Evolutionary conservation across 2,797 vertebrate species (phyloP), one percentile per base, ranked within the genome.

Genomic region (Tangara arthus): DNA sequence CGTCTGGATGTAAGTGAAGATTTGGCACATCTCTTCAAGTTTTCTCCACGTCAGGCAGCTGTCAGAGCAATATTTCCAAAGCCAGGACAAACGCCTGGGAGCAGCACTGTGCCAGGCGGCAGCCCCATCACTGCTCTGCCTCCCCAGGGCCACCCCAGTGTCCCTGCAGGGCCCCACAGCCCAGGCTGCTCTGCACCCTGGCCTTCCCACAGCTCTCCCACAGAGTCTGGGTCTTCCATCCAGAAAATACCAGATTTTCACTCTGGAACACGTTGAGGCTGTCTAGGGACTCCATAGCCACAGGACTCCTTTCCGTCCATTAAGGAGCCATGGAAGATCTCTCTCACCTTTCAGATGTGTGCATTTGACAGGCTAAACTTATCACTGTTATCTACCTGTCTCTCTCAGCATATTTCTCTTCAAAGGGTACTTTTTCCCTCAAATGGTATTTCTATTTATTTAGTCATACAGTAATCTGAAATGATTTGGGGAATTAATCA

Each of bases 101-200:
- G 68, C 24, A 0, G 14, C 0, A 0, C 15, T 76, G 35, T 15
- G 32, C 41, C 41, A 12, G 22, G 17, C 4, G 0, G 44, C 24
- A 37, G 28, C 20, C 15, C 13, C 1, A 1, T 16, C 18, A 11
- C 19, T 47, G 32, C 16, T 17, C 12, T 12, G 21, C n/a, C n/a
- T 72, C 4, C 27, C 16, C 6, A 6, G 16, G 24, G 41, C 28
- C n/a, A 10, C 27, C 6, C 8, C 37, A 13, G 5, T 4, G 8
- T 30, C 46, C 76, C 32, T 2, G 2, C 22, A 56, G 27, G 5
- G 10, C 23, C 11, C 27, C 3, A 0, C 26, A 59, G 18, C 18
- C 17, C 5, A 24, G 3, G 0, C 19, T 68, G 39, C 28, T 53
- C 22, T 56, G 30, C 6, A 6, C 8, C 17, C 27, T 2, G 1